Base-by-base conservation (phyloP, 53 echinoderm and acorn worm genomes). In the Arbacia lixula region DNA sequence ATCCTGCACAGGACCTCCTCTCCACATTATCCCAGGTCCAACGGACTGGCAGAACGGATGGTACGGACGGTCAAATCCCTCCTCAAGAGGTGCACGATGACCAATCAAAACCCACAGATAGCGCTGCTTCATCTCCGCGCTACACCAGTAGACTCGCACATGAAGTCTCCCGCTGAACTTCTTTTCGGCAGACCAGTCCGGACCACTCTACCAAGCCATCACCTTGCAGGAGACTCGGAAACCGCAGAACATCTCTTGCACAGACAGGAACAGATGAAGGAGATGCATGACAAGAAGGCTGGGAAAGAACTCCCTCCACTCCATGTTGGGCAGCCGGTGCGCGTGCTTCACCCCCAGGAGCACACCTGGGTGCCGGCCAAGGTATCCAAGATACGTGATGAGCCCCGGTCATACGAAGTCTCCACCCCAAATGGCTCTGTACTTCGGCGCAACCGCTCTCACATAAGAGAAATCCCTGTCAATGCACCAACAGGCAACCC, bases 91-190 rank as follows among this genome's bases (percentile, higher is more conserved):
- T 95, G 95, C 69, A 73, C 37, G 3, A 68, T 71, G 26, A 86
- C 86, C 11, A 22, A 80, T 9, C 89, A 92, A 52, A 88, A 95
- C 28, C 36, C 53, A 16, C 54, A 85, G 20, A 36, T 64, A 36
- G 86, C 82, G 2, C 24, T 91, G 63, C 76, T 74, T 2, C 32
- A 87, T n/a, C 76, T 89, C 1, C 52, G 86, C 24, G 91, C 89
- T 25, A 89, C 94, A 69, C 88, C 86, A 0, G 49, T 91, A 11
- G 86, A 90, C 39, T 36, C 53, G 20, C 32, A 87, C 26, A 10
- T 94, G 31, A 89, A 86, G 30, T 91, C 91, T 8, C 95, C 91
- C 43, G 91, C 91, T 36, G 91, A 91, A 53, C 58, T 91, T 6
- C 25, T 91, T 19, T 86, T 89, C 64, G 80, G 85, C 14, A 69